Base-by-base conservation (phyloP, 2,113 vertebrate species). In the Entosphenus tridentatus region DNA sequence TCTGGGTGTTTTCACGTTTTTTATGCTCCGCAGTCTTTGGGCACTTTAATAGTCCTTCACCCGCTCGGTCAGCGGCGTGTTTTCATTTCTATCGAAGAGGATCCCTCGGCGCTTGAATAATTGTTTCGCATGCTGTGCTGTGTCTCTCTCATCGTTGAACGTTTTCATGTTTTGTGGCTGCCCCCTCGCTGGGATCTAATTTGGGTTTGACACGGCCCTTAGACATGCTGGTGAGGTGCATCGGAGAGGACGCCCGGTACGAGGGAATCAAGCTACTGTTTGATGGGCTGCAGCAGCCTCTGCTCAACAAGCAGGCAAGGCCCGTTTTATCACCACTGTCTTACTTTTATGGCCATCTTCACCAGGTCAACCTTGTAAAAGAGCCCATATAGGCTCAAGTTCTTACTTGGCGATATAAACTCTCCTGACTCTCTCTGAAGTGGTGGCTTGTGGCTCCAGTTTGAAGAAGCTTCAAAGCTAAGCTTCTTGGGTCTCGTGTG, bases 231-330 rank as follows among this genome's bases (percentile, higher is more conserved):
- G 83, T 78, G 13, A 95, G 83, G 69, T 87, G 81, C 72, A 83
- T 98, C 57, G 85, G 92, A 2, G 86, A 93, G 72, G 88, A 96
- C 69, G 80, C 83, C 1, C 87, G 85, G 67, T 84, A 84, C 0
- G 86, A 93, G 74, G 90, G 92, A 1, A 76, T 96, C 69, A 78
- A 82, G 56, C 81, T 95, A 70, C 79, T 96, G 1, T 98, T 96
- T 70, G 84, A 91, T 10, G 81, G 81, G 4, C 70, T 96, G 57
- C 93, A 98, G 75, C 90, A 96, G 71, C 92, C 93, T 3, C 82
- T 96, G 21, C 90, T 96, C 74, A 98, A 98, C 80, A 98, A 98
- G 75, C 93, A 98, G 87, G 93, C 96, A 10, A 56, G 56, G 57
- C 8, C 18, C 6, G 10, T 3, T 9, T 1, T n/a, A 10, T 70